Evolutionary conservation across 2,113 vertebrate genomes (phyloP).

Genomic region (Pelusios castaneus): DNA sequence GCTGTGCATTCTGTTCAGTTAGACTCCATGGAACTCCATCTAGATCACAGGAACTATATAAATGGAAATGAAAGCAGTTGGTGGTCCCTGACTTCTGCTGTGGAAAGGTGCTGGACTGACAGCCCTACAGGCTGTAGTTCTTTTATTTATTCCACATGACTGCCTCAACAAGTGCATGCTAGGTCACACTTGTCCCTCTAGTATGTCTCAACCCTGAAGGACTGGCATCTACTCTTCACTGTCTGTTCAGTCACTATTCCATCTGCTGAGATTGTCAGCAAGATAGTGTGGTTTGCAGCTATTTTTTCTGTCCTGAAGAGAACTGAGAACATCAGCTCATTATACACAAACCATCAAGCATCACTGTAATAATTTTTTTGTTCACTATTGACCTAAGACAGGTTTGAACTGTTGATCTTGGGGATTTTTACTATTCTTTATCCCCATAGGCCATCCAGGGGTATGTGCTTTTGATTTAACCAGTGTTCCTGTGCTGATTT

Average conservation of each 20-base stretch:
- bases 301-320: not conserved
- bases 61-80: not conserved
- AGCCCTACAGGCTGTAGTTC: not conserved
- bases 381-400: not conserved
- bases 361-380: not conserved
- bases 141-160: not conserved
- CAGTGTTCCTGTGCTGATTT: not conserved
- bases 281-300: fast-evolving
- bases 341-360: not conserved
- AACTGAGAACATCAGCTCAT: not conserved
- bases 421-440: not conserved
- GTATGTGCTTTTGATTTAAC: not conserved
- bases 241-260: not conserved
- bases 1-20: not conserved
- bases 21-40: fast-evolving
- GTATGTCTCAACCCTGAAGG: not conserved
- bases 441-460: not conserved
- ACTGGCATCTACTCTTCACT: not conserved
- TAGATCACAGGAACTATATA: not conserved
- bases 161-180: not conserved
- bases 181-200: not conserved
- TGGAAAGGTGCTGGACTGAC: not conserved
- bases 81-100: not conserved
- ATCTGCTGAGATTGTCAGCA: not conserved
- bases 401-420: not conserved